These are phyloP conservation scores for Diogma glabrata DNA, from an alignment of 2,888 invertebrate species.

Conservation along the genomic window DNA sequence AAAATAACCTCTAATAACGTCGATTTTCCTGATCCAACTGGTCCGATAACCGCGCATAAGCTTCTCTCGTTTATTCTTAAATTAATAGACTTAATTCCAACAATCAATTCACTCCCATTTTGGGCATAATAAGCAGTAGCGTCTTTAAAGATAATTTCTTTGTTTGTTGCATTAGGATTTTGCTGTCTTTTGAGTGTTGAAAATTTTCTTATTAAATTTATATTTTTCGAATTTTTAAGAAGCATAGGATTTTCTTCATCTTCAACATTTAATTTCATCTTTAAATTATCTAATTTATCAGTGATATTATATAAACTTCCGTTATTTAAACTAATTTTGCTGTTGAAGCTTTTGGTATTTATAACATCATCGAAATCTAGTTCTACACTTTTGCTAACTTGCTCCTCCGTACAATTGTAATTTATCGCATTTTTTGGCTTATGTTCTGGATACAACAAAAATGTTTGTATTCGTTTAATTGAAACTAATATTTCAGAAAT, in stretches of 20 bases:
- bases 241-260: slow-evolving; percentile 4
- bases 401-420: not conserved
- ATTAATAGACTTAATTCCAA: slow-evolving; percentile 13
- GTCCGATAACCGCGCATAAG: slow-evolving; percentile 43
- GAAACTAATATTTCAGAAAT: slow-evolving; percentile 47
- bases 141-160: slow-evolving; percentile 9
- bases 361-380: not conserved
- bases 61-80: slow-evolving; percentile 13
- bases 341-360: slow-evolving; percentile 2
- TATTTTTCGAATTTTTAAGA: not conserved
- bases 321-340: not conserved
- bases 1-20: slow-evolving; percentile 61
- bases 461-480: slow-evolving; percentile 44
- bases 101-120: not conserved
- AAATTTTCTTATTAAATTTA: not conserved
- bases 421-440: slow-evolving; percentile 9
- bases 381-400: too few relatives aligned
- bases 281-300: slow-evolving; percentile 6
- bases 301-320: not conserved
- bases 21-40: slow-evolving; percentile 67
- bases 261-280: not conserved
- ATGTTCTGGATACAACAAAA: slow-evolving; percentile 41
- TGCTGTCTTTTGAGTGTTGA: slow-evolving; percentile 2
- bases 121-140: slow-evolving; percentile 9
- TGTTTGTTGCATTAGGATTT: slow-evolving; percentile 17